phyloP scores from a whole-genome alignment of 2,113 vertebrate species.

The Siphamia tubifer region DNA sequence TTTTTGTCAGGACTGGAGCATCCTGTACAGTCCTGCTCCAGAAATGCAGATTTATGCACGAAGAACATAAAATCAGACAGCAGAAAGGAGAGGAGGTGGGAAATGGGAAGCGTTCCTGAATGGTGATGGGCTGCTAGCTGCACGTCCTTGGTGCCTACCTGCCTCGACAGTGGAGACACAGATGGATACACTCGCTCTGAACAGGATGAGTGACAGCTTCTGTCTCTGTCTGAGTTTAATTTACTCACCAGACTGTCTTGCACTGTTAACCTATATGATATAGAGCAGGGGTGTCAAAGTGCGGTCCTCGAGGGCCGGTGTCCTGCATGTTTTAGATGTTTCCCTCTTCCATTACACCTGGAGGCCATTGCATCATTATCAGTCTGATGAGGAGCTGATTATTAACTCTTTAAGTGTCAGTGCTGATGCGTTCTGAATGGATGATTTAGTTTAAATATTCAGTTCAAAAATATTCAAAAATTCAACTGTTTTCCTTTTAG shows the following conservation, averaged over 20 bases:
- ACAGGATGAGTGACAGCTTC: conserved; percentile 48
- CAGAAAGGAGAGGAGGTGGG: not conserved
- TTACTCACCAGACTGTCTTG: conserved; percentile 21
- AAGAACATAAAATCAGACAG: conserved; percentile 38
- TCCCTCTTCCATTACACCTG: too few species aligned
- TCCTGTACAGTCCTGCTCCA: not conserved
- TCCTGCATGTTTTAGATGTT: too few species aligned
- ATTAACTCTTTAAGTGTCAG: too few species aligned
- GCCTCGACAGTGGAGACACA: conserved; percentile 10
- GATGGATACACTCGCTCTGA: conserved; percentile 26
- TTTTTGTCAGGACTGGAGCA: not conserved
- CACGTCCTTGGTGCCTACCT: conserved; percentile 4
- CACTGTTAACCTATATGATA: conserved; percentile 8
- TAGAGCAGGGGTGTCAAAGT: too few species aligned
- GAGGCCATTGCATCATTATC: too few species aligned
- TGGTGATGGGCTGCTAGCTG: conserved; percentile 9
- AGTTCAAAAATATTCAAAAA: too few species aligned
- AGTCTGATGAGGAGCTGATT: too few species aligned
- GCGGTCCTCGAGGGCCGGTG: too few species aligned
- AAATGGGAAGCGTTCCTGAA: conserved; percentile 3
- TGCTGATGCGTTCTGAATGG: too few species aligned
- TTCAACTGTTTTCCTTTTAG: too few species aligned
- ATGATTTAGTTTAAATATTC: too few species aligned
- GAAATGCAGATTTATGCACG: conserved; percentile 43
- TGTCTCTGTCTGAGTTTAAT: conserved; percentile 43